Conservation (phyloP, 2,113 vertebrate genomes). For the Lamprologus lemairii region DNA sequence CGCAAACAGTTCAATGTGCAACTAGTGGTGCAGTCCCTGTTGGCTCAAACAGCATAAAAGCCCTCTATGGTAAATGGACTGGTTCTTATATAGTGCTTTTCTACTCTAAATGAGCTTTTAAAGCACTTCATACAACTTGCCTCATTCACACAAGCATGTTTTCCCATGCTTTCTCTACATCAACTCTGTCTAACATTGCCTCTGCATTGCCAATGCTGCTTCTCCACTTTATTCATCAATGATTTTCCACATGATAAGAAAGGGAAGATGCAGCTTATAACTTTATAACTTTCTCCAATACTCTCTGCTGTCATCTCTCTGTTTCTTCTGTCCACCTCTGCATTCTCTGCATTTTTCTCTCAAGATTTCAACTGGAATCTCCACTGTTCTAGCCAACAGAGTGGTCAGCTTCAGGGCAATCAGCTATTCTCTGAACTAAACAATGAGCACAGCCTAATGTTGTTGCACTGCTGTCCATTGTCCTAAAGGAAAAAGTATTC, state of each 20-base stretch:
- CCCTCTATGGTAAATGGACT: neutral
- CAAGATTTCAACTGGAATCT: neutral
- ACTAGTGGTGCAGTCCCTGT: neutral
- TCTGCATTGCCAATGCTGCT: neutral
- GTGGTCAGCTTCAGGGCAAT: neutral
- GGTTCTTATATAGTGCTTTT: neutral
- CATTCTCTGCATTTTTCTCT: neutral
- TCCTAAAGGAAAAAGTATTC: neutral
- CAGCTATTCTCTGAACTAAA: neutral
- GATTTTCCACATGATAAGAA: neutral
- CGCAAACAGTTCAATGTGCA: too few relatives aligned
- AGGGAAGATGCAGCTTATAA: neutral
- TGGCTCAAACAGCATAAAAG: neutral
- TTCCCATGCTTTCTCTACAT: neutral
- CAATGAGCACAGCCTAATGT: neutral
- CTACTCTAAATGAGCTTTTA: neutral
- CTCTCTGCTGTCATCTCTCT: neutral
- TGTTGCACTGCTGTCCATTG: neutral
- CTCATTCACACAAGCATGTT: neutral
- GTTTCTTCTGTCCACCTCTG: neutral
- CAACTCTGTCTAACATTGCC: neutral
- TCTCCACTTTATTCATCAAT: neutral
- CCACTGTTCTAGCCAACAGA: accelerated
- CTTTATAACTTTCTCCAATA: neutral
- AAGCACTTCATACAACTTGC: neutral